Percentiles rank a stretch among this genome's conserved stretches.
Evolutionary conservation across 2,888 invertebrate species (phyloP).

Genomic region (Drosophila histrio): DNA sequence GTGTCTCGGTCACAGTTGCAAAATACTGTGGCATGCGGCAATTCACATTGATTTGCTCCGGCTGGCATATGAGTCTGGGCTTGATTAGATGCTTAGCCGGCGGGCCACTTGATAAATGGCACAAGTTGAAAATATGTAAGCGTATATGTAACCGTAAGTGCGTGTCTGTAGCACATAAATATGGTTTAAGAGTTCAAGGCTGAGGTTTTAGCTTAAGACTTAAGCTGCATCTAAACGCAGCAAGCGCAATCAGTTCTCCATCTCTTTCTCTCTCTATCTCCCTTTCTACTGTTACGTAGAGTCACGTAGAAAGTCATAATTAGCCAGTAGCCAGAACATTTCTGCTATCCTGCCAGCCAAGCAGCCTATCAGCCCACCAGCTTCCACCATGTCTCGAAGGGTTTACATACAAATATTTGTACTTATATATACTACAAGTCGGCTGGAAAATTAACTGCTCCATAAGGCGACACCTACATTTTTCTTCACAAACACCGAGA

Average conservation of each 20-base stretch:
- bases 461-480: slow-evolving; percentile 66
- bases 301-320: slow-evolving; percentile 74
- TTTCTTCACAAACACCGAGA: slow-evolving; percentile 29
- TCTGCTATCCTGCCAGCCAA: not conserved
- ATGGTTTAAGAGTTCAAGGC: slow-evolving; percentile 66
- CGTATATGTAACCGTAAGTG: not conserved
- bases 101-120: slow-evolving; percentile 63
- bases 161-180: slow-evolving; percentile 47
- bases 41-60: slow-evolving; percentile 70
- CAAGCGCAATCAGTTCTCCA: slow-evolving; percentile 25
- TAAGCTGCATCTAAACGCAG: slow-evolving; percentile 47
- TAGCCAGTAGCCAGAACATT: slow-evolving; percentile 50
- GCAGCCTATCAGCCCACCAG: not conserved
- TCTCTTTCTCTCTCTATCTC: not conserved
- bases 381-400: slow-evolving; percentile 12
- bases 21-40: slow-evolving; percentile 33
- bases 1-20: slow-evolving; percentile 62
- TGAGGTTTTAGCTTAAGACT: slow-evolving; percentile 15
- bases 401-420: slow-evolving; percentile 8
- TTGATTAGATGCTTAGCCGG: slow-evolving; percentile 68
- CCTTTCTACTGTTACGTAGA: slow-evolving; percentile 10
- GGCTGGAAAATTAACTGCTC: slow-evolving; percentile 57
- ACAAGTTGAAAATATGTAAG: slow-evolving; percentile 41
- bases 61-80: slow-evolving; percentile 64
- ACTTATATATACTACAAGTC: not conserved